phyloP scores from a whole-genome alignment of 1,140 invertebrate genomes.

The Adelges cooleyi region DNA sequence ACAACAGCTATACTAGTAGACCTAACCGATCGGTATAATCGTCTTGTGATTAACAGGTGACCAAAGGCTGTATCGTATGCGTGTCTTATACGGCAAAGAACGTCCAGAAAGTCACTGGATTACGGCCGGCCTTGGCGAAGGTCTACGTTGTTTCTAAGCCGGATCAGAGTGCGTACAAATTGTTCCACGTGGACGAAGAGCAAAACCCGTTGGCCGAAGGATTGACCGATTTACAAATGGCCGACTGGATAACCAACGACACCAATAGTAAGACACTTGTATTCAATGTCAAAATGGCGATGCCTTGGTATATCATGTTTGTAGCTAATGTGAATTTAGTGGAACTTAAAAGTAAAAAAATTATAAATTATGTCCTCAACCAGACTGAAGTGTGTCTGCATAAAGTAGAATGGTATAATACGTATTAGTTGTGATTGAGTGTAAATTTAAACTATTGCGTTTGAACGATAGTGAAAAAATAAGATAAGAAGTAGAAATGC shows the following conservation, averaged over 20 bases:
- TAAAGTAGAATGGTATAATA: too few species aligned
- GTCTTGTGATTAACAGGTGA: slow-evolving; percentile 33
- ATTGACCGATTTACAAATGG: not conserved
- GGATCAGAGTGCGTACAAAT: slow-evolving; percentile 48
- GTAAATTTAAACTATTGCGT: too few species aligned
- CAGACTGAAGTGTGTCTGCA: too few species aligned
- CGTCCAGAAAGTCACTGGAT: slow-evolving; percentile 44
- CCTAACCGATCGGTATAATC: not conserved
- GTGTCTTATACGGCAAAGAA: slow-evolving; percentile 46
- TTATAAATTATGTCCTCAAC: too few species aligned
- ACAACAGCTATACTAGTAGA: not conserved
- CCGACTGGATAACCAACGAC: slow-evolving; percentile 17
- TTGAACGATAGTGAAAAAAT: too few species aligned
- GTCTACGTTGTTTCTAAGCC: slow-evolving; percentile 47
- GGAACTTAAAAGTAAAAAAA: too few species aligned
- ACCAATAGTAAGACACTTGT: not conserved
- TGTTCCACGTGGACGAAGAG: slow-evolving; percentile 47
- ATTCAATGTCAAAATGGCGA: too few species aligned
- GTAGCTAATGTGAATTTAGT: too few species aligned
- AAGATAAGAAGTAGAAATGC: too few species aligned
- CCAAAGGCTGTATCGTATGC: slow-evolving; percentile 46
- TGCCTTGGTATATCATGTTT: too few species aligned
- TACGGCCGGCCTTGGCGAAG: slow-evolving; percentile 48
- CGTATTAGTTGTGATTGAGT: too few species aligned
- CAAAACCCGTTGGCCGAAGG: slow-evolving; percentile 44